Base-by-base conservation (phyloP, 2,797 vertebrate genomes). In the Leucoraja ocellata region DNA sequence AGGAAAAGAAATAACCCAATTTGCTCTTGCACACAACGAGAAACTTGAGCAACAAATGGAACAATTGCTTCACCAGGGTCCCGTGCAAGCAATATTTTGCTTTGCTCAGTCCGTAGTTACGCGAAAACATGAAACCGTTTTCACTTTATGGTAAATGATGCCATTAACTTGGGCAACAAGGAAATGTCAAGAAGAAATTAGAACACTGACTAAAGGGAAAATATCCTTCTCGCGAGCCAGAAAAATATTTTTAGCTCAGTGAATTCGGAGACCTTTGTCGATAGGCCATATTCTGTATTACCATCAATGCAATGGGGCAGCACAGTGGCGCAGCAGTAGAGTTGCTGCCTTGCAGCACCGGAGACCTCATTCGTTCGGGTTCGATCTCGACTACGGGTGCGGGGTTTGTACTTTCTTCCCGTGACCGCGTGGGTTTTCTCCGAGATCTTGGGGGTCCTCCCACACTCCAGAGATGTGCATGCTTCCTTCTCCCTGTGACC, bases 151-250 rank as follows among this genome's bases (percentile, higher is more conserved):
- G 23, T 46, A 23, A 13, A 74, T 92, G 90, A 46, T 54, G 68
- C 90, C 6, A 10, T 74, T 92, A 2, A 74, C 54, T 58, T 92
- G 68, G 46, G 73, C 36, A 76, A 71, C 21, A 92, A 92, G 46
- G 71, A 73, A 92, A 92, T 92, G 90, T 92, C 68, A 54, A 92
- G 18, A 6, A 16, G 39, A 92, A 74, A 76, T 92, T 46, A 76
- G 71, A 92, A 92, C 13, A 74, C 10, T 92, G 90, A 76, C 90
- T 36, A 46, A 54, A 39, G 36, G 11, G 46, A 76, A 46, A 54
- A 58, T 92, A 54, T 46, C 23, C 71, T 54, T 92, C 73, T 73
- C 28, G 65, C 68, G 7, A 8, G 28, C 84, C 9, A 32, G 90
- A 92, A 54, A 76, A 11, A 46, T 76, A 46, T 54, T n/a, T 74